Base-by-base conservation (phyloP, 2,888 invertebrate species). In the Pseudococcus longispinus region DNA sequence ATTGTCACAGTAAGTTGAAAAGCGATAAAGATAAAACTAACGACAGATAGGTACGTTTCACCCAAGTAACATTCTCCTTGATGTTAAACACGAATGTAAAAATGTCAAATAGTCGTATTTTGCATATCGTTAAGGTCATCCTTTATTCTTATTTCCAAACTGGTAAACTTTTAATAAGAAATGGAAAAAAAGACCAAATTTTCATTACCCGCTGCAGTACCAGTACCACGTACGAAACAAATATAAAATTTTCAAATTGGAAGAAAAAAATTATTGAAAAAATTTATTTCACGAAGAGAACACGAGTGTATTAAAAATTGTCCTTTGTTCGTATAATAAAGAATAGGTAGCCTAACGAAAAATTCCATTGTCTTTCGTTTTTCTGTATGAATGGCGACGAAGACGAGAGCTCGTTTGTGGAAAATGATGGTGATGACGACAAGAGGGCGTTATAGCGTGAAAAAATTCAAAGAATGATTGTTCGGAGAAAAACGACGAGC, bases 381-480 rank as follows among this genome's bases (percentile, higher is more conserved):
- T 85, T 70, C 77, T 42, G 65, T 85, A 85, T 37, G 26, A 74
- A 70, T 32, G 32, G 42, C 65, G 65, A 85, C 42, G 42, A 20
- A 60, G 85, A 85, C 85, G 32, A 65, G 42, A 85, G 85, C 70
- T 85, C 85, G 85, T 85, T 85, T 85, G 60, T 85, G 65, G 85
- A 85, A 70, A 85, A 85, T 85, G 85, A 85, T 85, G 85, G 65
- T 60, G 85, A 85, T 85, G 85, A 85, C 42, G 70, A 85, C 23
- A 42, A 85, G 85, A 65, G 70, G 42, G 85, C 85, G 85, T 85
- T 70, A 85, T 85, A 85, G 85, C 85, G 85, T 85, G 85, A 85
- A 85, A 85, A 85, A 85, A 85, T 85, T 85, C 85, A 70, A 85
- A 85, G 85, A 85, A 85, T 85, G 85, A 85, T 85, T 85, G 85